Percentiles rank a stretch among this genome's conserved stretches.
These are phyloP conservation scores for Sabellastarte sp. DNA, from an alignment of 2,888 invertebrate species.

Conservation along the genomic window DNA sequence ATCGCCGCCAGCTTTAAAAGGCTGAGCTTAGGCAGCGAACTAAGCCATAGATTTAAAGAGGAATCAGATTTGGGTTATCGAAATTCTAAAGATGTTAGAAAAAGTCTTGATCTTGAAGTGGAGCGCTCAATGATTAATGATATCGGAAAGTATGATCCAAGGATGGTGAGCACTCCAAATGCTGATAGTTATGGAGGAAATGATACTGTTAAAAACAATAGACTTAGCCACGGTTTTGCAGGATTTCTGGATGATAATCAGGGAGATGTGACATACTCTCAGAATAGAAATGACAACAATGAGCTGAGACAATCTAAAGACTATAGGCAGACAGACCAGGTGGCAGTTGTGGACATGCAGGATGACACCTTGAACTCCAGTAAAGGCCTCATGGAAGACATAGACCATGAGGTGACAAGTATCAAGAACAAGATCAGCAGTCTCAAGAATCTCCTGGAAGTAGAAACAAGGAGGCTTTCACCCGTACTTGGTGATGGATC, in stretches of 20 bases:
- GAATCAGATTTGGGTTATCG: no score
- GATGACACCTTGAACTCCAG: neutral
- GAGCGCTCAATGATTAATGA: neutral
- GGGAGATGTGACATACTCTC: no score
- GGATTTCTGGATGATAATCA: neutral
- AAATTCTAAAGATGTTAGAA: neutral
- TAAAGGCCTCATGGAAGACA: neutral
- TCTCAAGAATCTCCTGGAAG: neutral
- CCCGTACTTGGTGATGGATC: no score
- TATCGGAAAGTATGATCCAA: neutral
- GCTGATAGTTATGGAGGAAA: neutral
- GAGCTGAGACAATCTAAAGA: neutral
- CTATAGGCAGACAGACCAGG: neutral
- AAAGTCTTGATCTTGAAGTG: slow-evolving; percentile 1
- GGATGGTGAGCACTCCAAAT: neutral
- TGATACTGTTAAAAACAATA: neutral
- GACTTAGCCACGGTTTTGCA: neutral
- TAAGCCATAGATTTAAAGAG: neutral
- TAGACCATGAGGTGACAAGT: neutral
- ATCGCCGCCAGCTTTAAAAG: neutral
- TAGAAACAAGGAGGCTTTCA: no score
- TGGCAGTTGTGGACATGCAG: neutral
- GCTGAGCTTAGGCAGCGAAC: slow-evolving; percentile 1
- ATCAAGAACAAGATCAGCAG: neutral
- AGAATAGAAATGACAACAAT: no score